These are phyloP conservation scores for Lydus trimaculatus DNA, from an alignment of 2,888 invertebrate genomes.

Conservation along the genomic window DNA sequence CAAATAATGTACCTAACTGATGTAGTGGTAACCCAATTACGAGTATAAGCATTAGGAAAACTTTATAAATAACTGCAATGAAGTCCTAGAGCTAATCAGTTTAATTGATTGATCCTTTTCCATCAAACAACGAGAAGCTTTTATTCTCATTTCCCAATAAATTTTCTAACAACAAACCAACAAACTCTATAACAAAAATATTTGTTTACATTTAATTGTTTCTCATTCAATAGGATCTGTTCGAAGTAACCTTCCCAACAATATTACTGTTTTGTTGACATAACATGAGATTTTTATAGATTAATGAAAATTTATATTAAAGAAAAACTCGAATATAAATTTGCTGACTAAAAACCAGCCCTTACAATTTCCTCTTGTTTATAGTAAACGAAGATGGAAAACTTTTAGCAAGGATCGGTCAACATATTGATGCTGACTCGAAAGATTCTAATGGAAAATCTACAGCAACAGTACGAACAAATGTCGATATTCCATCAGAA, in stretches of 20 bases:
- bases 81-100: not conserved
- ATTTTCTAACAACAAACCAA: too few relatives aligned
- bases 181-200: too few relatives aligned
- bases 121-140: too few relatives aligned
- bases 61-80: not conserved
- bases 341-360: constrained; percentile 20
- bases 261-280: not conserved
- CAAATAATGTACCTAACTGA: too few relatives aligned
- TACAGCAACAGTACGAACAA: constrained; percentile 62
- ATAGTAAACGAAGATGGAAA: constrained; percentile 59
- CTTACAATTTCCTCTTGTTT: constrained; percentile 32
- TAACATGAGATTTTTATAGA: constrained; percentile 16
- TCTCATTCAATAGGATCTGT: too few relatives aligned
- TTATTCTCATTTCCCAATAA: too few relatives aligned
- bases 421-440: constrained; percentile 51
- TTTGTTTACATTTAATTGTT: too few relatives aligned
- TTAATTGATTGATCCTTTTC: too few relatives aligned
- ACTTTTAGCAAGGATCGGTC: constrained; percentile 56
- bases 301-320: constrained; percentile 9
- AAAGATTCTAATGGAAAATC: constrained; percentile 58
- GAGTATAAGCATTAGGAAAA: not conserved
- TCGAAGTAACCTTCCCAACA: too few relatives aligned
- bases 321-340: not conserved
- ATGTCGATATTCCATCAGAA: constrained; percentile 66
- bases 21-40: too few relatives aligned